Conservation (phyloP, 2,888 invertebrate species). For the Mayetiola destructor region DNA sequence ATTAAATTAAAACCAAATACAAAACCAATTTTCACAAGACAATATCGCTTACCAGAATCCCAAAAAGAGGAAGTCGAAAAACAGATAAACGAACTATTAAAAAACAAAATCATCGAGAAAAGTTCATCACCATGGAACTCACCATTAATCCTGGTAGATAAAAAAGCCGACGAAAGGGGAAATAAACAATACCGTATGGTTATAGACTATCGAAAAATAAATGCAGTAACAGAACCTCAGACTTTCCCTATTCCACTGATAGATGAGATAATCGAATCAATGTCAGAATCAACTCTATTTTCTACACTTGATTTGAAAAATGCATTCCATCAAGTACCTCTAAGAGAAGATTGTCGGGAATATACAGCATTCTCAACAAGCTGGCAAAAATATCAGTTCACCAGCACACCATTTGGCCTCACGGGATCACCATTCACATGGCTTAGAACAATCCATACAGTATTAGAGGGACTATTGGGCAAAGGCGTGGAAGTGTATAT, state of each 20-base stretch:
- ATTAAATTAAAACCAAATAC: background rate
- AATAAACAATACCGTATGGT: background rate
- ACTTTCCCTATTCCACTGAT: background rate
- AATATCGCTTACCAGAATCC: background rate
- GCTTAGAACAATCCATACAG: slow-evolving; percentile 16
- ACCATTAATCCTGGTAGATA: background rate
- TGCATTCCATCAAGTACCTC: background rate
- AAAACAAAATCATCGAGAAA: background rate
- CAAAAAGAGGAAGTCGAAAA: background rate
- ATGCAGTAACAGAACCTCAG: background rate
- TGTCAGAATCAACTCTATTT: background rate
- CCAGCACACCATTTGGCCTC: slow-evolving; percentile 15
- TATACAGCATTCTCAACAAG: slow-evolving; percentile 19
- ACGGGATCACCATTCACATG: slow-evolving; percentile 16
- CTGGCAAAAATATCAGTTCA: slow-evolving; percentile 18
- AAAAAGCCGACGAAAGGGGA: background rate
- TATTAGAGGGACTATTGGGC: background rate
- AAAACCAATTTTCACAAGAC: background rate
- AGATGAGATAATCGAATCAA: slow-evolving; percentile 26
- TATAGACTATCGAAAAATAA: background rate
- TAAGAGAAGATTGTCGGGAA: slow-evolving; percentile 8
- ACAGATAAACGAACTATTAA: background rate
- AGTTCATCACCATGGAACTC: background rate
- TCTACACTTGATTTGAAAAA: background rate
- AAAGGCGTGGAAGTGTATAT: slow-evolving; percentile 16